Conservation (phyloP, 2,113 vertebrate species). For the Dicrurus megarhynchus region DNA sequence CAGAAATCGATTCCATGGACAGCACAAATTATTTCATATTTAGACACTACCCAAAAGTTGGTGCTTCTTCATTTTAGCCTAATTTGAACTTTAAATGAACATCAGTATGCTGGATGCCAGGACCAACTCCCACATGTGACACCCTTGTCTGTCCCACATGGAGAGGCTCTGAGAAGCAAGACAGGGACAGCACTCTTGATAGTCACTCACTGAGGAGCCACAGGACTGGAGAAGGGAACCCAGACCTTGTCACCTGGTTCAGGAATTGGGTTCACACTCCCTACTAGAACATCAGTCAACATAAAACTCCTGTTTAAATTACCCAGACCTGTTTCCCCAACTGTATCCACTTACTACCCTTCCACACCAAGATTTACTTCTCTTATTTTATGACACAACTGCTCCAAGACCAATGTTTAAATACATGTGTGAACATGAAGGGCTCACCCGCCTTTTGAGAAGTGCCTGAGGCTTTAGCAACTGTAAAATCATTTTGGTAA, state of each 20-base stretch:
- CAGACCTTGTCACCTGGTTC: background rate
- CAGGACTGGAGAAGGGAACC: background rate
- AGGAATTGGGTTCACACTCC: background rate
- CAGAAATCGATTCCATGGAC: background rate
- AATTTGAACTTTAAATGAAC: background rate
- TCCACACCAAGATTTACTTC: background rate
- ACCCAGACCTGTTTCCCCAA: background rate
- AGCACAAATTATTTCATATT: background rate
- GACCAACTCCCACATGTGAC: background rate
- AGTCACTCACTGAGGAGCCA: background rate
- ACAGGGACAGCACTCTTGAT: background rate
- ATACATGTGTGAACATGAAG: background rate
- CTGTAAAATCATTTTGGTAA: background rate
- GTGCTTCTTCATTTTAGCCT: background rate
- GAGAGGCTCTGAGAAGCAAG: background rate
- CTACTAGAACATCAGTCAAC: background rate
- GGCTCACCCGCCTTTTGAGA: background rate
- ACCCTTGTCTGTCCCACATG: rapidly evolving
- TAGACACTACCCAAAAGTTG: background rate
- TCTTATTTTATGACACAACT: background rate
- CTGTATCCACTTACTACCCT: background rate
- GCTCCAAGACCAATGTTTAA: background rate
- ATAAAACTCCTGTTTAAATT: background rate
- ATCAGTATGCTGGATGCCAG: background rate
- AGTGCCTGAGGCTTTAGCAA: background rate